Conservation (phyloP, 2,888 invertebrate species). For the Drosophila mayaguana region DNA sequence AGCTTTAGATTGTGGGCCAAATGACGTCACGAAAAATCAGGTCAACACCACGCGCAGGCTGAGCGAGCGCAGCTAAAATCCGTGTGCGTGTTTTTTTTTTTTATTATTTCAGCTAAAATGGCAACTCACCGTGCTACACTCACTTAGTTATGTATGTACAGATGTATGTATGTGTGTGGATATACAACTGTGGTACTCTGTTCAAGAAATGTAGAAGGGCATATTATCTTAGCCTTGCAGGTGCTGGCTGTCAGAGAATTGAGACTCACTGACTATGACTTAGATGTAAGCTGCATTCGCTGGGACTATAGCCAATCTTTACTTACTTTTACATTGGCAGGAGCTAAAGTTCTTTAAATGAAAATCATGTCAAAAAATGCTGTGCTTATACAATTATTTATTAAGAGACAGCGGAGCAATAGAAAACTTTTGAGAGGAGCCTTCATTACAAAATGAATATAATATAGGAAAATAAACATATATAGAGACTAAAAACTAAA, state of each 20-base stretch:
- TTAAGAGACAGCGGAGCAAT: too few relatives aligned
- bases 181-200: neutral
- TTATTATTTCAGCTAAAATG: slow-evolving; percentile 55
- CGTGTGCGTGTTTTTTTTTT: slow-evolving; percentile 32
- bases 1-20: slow-evolving; percentile 49
- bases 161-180: neutral
- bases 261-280: neutral
- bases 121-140: slow-evolving; percentile 65
- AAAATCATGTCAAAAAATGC: too few relatives aligned
- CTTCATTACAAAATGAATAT: too few relatives aligned
- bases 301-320: too few relatives aligned
- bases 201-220: neutral
- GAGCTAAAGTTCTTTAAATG: too few relatives aligned
- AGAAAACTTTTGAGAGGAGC: too few relatives aligned
- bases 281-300: too few relatives aligned
- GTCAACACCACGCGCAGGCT: slow-evolving; percentile 61
- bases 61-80: slow-evolving; percentile 33
- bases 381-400: too few relatives aligned
- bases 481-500: too few relatives aligned
- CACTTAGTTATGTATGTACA: neutral
- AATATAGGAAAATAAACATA: too few relatives aligned
- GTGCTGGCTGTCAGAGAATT: neutral
- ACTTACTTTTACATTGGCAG: too few relatives aligned
- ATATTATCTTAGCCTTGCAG: neutral
- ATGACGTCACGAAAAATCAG: slow-evolving; percentile 81